phyloP scores from a whole-genome alignment of 2,113 vertebrate genomes.

The Oreochromis spilurus region DNA sequence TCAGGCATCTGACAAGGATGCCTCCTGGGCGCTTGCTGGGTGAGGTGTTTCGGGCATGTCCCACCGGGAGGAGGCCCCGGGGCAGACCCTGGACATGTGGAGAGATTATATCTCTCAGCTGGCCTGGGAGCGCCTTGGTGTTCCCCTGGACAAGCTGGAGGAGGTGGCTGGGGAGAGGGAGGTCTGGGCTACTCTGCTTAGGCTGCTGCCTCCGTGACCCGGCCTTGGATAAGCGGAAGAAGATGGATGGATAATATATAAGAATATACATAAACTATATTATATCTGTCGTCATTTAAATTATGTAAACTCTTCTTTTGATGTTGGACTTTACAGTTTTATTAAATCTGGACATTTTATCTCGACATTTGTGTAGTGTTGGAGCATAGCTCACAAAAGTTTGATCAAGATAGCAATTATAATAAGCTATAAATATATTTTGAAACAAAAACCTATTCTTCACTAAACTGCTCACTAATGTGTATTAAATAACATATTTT shows the following conservation, averaged over 20 bases:
- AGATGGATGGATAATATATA: not conserved
- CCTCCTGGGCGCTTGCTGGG: not conserved
- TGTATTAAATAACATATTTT: not conserved
- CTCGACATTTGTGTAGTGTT: not conserved
- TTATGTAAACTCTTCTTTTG: not conserved
- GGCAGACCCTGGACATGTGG: not conserved
- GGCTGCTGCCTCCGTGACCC: not conserved
- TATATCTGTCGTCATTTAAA: not conserved
- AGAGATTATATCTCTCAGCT: not conserved
- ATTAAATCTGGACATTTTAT: not conserved
- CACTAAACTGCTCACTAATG: not conserved
- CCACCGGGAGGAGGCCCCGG: not conserved
- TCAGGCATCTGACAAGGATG: not conserved
- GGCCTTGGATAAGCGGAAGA: not conserved
- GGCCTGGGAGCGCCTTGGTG: fast-evolving
- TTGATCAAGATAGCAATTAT: not conserved
- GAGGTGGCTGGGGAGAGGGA: not conserved
- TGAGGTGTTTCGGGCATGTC: not conserved
- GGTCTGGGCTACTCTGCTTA: not conserved
- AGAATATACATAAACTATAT: not conserved
- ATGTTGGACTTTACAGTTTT: not conserved
- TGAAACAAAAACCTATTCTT: not conserved
- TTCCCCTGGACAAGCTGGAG: not conserved
- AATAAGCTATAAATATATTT: not conserved
- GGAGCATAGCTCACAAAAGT: not conserved